These are phyloP conservation scores for Trichacis sp. DNA, from an alignment of 2,888 invertebrate genomes.

Conservation along the genomic window DNA sequence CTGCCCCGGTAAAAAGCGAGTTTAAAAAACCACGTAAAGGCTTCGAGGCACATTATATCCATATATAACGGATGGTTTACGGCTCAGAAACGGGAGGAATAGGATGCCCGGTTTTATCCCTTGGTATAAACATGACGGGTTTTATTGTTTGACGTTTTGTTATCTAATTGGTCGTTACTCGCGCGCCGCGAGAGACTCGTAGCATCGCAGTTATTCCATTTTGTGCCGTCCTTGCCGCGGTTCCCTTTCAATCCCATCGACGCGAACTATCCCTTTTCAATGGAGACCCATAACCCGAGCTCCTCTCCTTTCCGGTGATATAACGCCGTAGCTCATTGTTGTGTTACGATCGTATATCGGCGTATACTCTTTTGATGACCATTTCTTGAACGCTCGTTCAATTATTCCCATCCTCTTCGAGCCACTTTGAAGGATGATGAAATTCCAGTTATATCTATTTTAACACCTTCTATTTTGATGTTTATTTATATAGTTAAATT, in stretches of 20 bases:
- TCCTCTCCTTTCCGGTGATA: slow-evolving; percentile 1
- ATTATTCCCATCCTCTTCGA: not conserved
- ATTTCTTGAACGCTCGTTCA: slow-evolving; percentile 6
- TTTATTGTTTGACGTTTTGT: slow-evolving; percentile 65
- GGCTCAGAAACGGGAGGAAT: slow-evolving; percentile 42
- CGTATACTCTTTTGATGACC: slow-evolving; percentile 4
- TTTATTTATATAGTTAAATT: too few relatives aligned
- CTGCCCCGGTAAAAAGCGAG: slow-evolving; percentile 25
- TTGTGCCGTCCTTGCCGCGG: slow-evolving; percentile 12
- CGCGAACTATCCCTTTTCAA: slow-evolving; percentile 16
- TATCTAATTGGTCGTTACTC: slow-evolving; percentile 62
- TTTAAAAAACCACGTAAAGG: slow-evolving; percentile 41
- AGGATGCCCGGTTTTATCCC: slow-evolving; percentile 56
- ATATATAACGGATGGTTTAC: slow-evolving; percentile 52
- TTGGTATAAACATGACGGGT: slow-evolving; percentile 60
- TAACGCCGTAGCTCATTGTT: not conserved
- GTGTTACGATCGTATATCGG: slow-evolving; percentile 3
- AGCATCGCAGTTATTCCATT: slow-evolving; percentile 33
- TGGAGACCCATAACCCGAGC: slow-evolving; percentile 11
- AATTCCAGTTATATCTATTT: not conserved
- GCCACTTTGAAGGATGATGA: not conserved
- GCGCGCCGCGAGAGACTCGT: slow-evolving; percentile 37
- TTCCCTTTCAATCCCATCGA: slow-evolving; percentile 22
- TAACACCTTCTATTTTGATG: not conserved
- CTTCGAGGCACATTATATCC: slow-evolving; percentile 47